These are phyloP conservation scores for Melieria picta DNA, from an alignment of 2,888 invertebrate genomes.

Conservation along the genomic window DNA sequence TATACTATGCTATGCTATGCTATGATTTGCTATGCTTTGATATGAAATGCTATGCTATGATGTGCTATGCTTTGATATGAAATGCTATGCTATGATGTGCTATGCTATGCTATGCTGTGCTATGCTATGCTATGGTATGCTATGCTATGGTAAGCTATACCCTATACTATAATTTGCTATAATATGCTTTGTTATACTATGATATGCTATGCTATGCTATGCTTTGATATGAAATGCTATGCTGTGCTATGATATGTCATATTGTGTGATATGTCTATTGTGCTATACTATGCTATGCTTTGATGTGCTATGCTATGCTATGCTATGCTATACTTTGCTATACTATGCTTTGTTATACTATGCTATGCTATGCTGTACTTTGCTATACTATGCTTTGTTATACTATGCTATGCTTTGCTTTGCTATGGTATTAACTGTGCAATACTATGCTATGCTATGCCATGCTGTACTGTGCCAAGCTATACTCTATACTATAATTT, in stretches of 20 bases:
- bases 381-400: not conserved
- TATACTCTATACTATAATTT: not conserved
- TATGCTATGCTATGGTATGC: constrained; percentile 1
- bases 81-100: not conserved
- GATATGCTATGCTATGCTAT: not conserved
- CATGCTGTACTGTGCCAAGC: not conserved
- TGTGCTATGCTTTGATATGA: not conserved
- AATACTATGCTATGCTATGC: constrained; percentile 4
- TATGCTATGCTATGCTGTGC: not conserved
- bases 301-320: not conserved
- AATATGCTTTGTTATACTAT: no score
- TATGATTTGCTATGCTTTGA: not conserved
- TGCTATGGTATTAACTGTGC: constrained; percentile 11
- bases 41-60: not conserved
- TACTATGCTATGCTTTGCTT: constrained; percentile 40
- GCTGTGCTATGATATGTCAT: not conserved
- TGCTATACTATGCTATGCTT: constrained; percentile 4
- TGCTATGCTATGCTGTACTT: not conserved
- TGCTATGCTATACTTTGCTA: not conserved
- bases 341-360: not conserved
- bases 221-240: not conserved
- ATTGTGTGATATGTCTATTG: not conserved
- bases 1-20: not conserved
- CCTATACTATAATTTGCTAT: no score
- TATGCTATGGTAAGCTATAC: not conserved